Conservation (phyloP, 2,888 invertebrate species). For the Germaria angustata region DNA sequence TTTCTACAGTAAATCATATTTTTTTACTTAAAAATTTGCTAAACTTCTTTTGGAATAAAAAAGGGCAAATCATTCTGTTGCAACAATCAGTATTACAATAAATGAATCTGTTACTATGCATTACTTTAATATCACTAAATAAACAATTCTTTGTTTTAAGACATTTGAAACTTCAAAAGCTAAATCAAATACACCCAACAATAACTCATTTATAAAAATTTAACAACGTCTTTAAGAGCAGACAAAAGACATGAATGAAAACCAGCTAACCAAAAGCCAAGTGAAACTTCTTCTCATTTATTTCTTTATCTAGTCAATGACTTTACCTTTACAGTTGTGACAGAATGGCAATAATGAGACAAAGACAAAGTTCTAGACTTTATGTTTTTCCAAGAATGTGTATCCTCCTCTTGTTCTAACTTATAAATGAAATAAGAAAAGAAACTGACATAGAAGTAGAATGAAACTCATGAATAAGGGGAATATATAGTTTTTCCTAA, state of each 20-base stretch:
- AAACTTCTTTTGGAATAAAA: too few relatives aligned
- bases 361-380: neutral
- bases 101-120: neutral
- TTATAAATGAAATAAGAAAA: conserved; percentile 4
- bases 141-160: neutral
- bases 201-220: conserved; percentile 57
- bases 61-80: too few relatives aligned
- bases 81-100: too few relatives aligned
- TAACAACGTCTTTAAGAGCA: conserved; percentile 27
- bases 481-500: too few relatives aligned
- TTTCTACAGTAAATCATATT: too few relatives aligned
- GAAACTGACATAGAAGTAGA: conserved; percentile 20
- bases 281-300: neutral
- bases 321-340: neutral
- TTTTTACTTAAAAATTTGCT: too few relatives aligned
- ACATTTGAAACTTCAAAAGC: conserved; percentile 2
- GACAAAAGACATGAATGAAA: conserved; percentile 26
- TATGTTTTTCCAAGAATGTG: conserved; percentile 6
- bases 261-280: conserved; percentile 25
- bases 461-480: conserved; percentile 21
- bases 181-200: conserved; percentile 35
- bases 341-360: neutral
- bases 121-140: neutral
- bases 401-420: neutral
- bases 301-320: neutral